Conservation (phyloP, 2,797 vertebrate genomes). For the Acropternis orthonyx region DNA sequence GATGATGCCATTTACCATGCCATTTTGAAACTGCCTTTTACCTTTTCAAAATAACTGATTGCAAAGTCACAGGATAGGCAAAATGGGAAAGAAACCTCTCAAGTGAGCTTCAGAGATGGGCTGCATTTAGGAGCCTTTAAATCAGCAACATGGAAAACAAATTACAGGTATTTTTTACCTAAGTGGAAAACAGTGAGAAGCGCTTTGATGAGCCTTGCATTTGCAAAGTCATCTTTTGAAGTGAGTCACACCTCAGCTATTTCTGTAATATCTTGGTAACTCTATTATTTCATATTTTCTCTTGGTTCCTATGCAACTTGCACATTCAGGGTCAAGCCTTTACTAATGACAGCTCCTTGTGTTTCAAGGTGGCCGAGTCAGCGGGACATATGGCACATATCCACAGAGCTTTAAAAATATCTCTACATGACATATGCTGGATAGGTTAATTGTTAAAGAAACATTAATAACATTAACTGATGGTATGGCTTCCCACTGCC, state of each 20-base stretch:
- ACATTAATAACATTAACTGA: conserved; percentile 64
- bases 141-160: neutral
- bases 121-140: neutral
- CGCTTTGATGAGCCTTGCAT: neutral
- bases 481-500: conserved; percentile 45
- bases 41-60: neutral
- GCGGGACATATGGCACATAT: neutral
- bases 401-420: conserved; percentile 63
- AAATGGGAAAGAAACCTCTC: neutral
- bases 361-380: conserved; percentile 33
- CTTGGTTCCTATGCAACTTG: neutral
- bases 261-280: neutral
- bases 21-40: neutral
- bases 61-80: neutral
- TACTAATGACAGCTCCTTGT: neutral
- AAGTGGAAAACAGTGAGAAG: neutral
- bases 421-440: conserved; percentile 37
- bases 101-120: neutral
- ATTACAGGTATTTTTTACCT: neutral
- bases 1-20: neutral
- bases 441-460: conserved; percentile 67
- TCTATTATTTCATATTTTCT: conserved; percentile 31
- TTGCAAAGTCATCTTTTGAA: conserved; percentile 19
- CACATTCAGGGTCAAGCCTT: conserved; percentile 29
- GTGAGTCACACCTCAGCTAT: neutral